phyloP scores from a whole-genome alignment of 2,113 vertebrate species.

The Leucopsar rothschildi region DNA sequence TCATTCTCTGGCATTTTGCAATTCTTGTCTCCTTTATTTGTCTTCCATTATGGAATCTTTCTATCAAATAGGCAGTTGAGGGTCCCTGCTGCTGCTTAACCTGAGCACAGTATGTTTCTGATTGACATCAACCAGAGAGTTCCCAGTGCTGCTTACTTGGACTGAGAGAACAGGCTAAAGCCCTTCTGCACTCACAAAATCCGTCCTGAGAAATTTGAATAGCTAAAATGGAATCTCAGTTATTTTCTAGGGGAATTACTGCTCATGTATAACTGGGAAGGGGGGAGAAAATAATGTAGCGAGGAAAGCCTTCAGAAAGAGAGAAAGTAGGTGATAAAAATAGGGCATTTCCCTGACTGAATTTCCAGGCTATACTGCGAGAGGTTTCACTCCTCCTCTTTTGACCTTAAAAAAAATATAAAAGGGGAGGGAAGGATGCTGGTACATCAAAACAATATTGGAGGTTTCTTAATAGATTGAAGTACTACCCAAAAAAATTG shows the following conservation, averaged over 20 bases:
- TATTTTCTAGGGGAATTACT: conserved; percentile 63
- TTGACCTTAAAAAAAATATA: conserved; percentile 48
- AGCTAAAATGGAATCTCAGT: conserved; percentile 52
- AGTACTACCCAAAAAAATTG: not conserved
- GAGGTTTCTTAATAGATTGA: not conserved
- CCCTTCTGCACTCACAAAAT: not conserved
- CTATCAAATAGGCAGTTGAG: not conserved
- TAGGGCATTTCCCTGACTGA: conserved; percentile 67
- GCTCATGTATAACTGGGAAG: conserved; percentile 32
- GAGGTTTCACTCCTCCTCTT: conserved; percentile 41
- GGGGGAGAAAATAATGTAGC: conserved; percentile 32
- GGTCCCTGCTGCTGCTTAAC: conserved; percentile 9
- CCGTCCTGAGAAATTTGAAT: conserved; percentile 24
- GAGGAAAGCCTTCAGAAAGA: conserved; percentile 56
- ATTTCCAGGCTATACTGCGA: conserved; percentile 43
- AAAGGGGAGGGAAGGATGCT: not conserved
- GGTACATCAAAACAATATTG: not conserved
- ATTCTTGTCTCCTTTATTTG: not conserved
- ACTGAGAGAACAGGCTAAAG: not conserved
- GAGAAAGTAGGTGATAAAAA: conserved; percentile 68
- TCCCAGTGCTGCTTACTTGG: not conserved
- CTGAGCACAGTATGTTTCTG: not conserved
- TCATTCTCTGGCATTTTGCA: not conserved
- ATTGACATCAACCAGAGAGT: not conserved
- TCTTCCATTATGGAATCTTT: not conserved